A percentile compares a stretch with the other conserved stretches of the same genome.
These are phyloP conservation scores for fruit fly (Drosophila melanogaster) DNA, from an alignment of 1,140 invertebrate genomes.

Conservation along the genomic window Release_6_plus_ISO1_MT NC_004354.4:670001-670500, in stretches of 20 bases:
- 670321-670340: background rate
- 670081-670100: slow-evolving; percentile 51
- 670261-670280: slow-evolving; percentile 25
- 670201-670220: slow-evolving; percentile 39
- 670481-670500: slow-evolving; percentile 35
- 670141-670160: slow-evolving; percentile 47
- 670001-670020: slow-evolving; percentile 39
- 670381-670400: slow-evolving; percentile 22
- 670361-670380: slow-evolving; percentile 27
- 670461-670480: slow-evolving; percentile 75
- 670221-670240: slow-evolving; percentile 48
- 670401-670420: background rate
- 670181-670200: slow-evolving; percentile 24
- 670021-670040: background rate
- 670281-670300: slow-evolving; percentile 58
- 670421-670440: slow-evolving; percentile 5
- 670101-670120: slow-evolving; percentile 44
- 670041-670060: slow-evolving; percentile 6
- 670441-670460: slow-evolving; percentile 72
- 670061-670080: slow-evolving; percentile 42
- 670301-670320: slow-evolving; percentile 52
- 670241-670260: slow-evolving; percentile 3
- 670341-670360: slow-evolving; percentile 8
- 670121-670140: slow-evolving; percentile 53
- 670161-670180: background rate